These are phyloP conservation scores for Habrosyne pyritoides DNA, from an alignment of 2,888 invertebrate species.

Conservation along the genomic window DNA sequence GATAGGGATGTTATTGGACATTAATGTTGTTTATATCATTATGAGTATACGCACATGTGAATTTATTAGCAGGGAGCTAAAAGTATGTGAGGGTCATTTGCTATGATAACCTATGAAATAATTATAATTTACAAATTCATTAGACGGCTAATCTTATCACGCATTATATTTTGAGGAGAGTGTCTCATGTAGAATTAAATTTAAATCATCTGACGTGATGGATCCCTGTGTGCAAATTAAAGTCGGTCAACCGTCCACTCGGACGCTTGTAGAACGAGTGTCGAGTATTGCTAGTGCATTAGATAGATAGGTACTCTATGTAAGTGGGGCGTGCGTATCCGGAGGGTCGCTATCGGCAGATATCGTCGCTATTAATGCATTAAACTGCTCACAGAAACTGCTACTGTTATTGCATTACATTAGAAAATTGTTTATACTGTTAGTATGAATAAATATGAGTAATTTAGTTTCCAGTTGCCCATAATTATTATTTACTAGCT, in stretches of 20 bases:
- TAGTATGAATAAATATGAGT: not conserved
- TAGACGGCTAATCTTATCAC: too few relatives aligned
- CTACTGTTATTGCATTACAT: conserved; percentile 31
- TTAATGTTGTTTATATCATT: too few relatives aligned
- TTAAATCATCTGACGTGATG: not conserved
- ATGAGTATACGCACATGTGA: too few relatives aligned
- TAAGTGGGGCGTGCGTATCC: conserved; percentile 74
- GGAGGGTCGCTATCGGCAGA: conserved; percentile 61
- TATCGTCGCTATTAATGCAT: conserved; percentile 58
- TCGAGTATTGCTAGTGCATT: conserved; percentile 28
- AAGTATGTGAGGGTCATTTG: too few relatives aligned
- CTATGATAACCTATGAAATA: too few relatives aligned
- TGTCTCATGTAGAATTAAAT: not conserved
- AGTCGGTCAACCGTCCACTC: conserved; percentile 50
- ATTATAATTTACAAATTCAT: too few relatives aligned
- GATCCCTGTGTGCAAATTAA: conserved; percentile 18
- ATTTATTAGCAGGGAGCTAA: too few relatives aligned
- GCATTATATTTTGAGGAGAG: not conserved
- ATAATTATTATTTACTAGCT: too few relatives aligned
- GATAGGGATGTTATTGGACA: too few relatives aligned
- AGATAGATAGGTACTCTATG: conserved; percentile 24
- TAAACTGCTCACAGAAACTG: conserved; percentile 38
- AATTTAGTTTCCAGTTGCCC: not conserved
- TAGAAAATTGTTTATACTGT: conserved; percentile 1
- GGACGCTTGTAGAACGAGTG: conserved; percentile 40